Evolutionary conservation across 2,797 vertebrate genomes (phyloP).

Genomic region (Cottoperca gobio): DNA sequence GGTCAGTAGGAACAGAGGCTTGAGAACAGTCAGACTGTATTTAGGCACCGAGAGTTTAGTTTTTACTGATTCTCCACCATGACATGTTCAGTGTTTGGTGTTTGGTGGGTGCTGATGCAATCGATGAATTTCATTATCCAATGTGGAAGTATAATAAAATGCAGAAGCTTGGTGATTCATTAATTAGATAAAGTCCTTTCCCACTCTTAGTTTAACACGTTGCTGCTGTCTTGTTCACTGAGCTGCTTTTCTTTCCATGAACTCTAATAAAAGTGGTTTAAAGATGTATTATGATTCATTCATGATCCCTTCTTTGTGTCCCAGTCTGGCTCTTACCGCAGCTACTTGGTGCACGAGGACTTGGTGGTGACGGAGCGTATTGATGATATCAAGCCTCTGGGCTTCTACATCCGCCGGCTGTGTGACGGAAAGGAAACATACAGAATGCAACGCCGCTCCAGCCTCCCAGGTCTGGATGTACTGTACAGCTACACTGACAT

Average conservation of each 20-base stretch:
- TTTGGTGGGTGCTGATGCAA: slow-evolving; percentile 4
- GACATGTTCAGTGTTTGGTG: slow-evolving; percentile 2
- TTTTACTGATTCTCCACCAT: background rate
- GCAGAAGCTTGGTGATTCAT: slow-evolving; percentile 9
- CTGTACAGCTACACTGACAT: background rate
- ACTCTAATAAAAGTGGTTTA: background rate
- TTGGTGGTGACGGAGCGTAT: slow-evolving; percentile 94
- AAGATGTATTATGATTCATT: background rate
- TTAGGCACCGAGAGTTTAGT: background rate
- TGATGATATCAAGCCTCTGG: slow-evolving; percentile 90
- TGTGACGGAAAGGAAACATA: slow-evolving; percentile 93
- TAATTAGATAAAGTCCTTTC: background rate
- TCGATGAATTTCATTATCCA: background rate
- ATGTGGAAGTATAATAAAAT: slow-evolving; percentile 4
- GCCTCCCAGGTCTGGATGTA: slow-evolving; percentile 77
- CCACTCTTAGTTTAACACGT: background rate
- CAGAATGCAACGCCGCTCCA: slow-evolving; percentile 90
- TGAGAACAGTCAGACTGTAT: background rate
- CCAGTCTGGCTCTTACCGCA: slow-evolving; percentile 92
- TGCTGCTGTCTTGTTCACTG: background rate
- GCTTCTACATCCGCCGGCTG: slow-evolving; percentile 93
- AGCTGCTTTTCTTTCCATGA: background rate
- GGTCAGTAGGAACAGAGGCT: background rate
- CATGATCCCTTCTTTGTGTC: background rate
- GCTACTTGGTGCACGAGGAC: slow-evolving; percentile 93